These are phyloP conservation scores for Bovichtus variegatus DNA, from an alignment of 2,797 vertebrate species.

Conservation along the genomic window DNA sequence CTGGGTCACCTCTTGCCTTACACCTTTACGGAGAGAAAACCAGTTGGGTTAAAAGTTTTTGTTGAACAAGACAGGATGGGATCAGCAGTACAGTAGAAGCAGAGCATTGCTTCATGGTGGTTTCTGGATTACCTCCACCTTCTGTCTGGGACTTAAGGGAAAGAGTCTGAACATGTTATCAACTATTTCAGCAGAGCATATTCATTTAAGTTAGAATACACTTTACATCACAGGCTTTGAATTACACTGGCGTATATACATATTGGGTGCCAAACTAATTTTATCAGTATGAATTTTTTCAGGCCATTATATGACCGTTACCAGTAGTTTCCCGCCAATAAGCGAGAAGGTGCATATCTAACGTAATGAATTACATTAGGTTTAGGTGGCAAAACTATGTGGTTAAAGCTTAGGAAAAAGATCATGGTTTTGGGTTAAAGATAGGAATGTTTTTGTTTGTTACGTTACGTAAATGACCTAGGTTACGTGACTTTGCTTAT, in stretches of 20 bases:
- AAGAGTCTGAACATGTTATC: not conserved
- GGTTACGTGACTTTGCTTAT: too few relatives aligned
- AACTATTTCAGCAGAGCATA: not conserved
- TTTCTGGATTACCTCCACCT: constrained; percentile 3
- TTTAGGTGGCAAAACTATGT: too few relatives aligned
- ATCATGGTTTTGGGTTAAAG: too few relatives aligned
- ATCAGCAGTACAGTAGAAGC: constrained; percentile 30
- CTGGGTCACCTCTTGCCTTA: constrained; percentile 97
- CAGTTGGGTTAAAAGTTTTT: constrained; percentile 29
- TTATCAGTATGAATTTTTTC: too few relatives aligned
- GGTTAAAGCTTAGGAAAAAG: too few relatives aligned
- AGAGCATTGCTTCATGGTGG: not conserved
- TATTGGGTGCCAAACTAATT: not conserved
- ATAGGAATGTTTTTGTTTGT: too few relatives aligned
- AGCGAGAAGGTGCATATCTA: too few relatives aligned
- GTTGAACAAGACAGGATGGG: constrained; percentile 31
- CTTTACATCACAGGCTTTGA: constrained; percentile 1
- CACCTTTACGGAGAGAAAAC: constrained; percentile 78
- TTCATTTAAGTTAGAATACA: not conserved
- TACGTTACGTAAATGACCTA: too few relatives aligned
- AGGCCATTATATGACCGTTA: too few relatives aligned
- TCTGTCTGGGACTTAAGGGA: not conserved
- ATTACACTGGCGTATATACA: not conserved
- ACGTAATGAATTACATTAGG: too few relatives aligned
- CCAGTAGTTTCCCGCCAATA: too few relatives aligned